These are phyloP conservation scores for Zaprionus camerounensis DNA, from an alignment of 1,140 invertebrate genomes.

Conservation along the genomic window DNA sequence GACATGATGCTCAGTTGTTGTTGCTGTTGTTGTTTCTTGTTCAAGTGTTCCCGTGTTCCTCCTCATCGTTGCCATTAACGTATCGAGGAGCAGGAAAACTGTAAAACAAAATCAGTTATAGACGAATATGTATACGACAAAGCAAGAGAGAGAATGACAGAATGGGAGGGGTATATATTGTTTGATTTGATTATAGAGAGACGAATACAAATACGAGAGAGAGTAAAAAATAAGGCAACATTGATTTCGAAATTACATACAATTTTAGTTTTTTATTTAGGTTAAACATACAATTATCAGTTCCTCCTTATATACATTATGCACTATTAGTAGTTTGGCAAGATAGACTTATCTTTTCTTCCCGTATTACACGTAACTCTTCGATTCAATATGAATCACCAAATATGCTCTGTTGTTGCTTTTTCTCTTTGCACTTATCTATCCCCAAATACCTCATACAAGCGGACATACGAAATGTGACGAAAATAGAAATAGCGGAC, in stretches of 20 bases:
- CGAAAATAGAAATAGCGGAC: constrained; percentile 52
- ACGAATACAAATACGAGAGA: constrained; percentile 26
- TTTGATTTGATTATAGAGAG: constrained; percentile 32
- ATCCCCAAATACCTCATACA: constrained; percentile 31
- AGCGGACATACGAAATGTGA: constrained; percentile 38
- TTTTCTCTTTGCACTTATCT: constrained; percentile 12
- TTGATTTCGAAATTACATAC: constrained; percentile 63
- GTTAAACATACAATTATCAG: constrained; percentile 64
- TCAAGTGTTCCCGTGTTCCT: constrained; percentile 69
- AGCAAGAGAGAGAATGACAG: constrained; percentile 6
- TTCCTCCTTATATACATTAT: constrained; percentile 57
- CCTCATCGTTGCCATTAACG: constrained; percentile 80
- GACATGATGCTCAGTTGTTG: constrained; percentile 4
- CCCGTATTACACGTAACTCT: constrained; percentile 10
- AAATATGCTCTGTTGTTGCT: constrained; percentile 9
- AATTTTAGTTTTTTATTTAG: constrained; percentile 71
- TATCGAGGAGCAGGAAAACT: constrained; percentile 81
- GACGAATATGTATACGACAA: constrained; percentile 59
- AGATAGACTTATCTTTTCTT: constrained; percentile 1
- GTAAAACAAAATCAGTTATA: constrained; percentile 82
- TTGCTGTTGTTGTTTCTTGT: constrained; percentile 42
- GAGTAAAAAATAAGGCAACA: constrained; percentile 71
- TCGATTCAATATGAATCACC: constrained; percentile 58
- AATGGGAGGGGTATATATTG: background rate
- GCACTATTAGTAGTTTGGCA: constrained; percentile 1